Evolutionary conservation across 2,888 invertebrate species (phyloP).

Genomic region (Torymus auratus): DNA sequence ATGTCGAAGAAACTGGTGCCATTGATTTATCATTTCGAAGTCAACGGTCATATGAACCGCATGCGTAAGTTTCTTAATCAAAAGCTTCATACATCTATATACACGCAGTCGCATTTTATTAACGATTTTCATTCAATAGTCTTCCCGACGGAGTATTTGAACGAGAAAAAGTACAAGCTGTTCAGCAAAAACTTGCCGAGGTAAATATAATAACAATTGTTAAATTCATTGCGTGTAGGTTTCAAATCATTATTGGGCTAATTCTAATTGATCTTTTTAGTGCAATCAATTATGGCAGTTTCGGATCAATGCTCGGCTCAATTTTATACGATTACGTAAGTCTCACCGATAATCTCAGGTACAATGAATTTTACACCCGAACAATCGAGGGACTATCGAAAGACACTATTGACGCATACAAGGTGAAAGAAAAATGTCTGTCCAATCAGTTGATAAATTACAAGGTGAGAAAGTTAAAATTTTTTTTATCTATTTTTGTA

Average conservation of each 20-base stretch:
- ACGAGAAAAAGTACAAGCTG: slow-evolving; percentile 52
- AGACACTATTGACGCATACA: slow-evolving; percentile 51
- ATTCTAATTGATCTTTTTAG: slow-evolving; percentile 17
- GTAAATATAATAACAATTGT: slow-evolving; percentile 11
- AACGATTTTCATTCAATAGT: slow-evolving; percentile 6
- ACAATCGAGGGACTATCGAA: slow-evolving; percentile 46
- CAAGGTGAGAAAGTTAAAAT: slow-evolving; percentile 24
- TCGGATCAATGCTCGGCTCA: slow-evolving; percentile 55
- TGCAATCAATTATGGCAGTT: slow-evolving; percentile 54
- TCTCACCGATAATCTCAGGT: slow-evolving; percentile 53
- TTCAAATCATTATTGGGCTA: neutral
- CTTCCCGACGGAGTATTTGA: slow-evolving; percentile 49
- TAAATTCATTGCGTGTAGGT: neutral
- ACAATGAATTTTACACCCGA: slow-evolving; percentile 49
- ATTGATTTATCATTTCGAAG: slow-evolving; percentile 53
- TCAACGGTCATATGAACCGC: slow-evolving; percentile 45
- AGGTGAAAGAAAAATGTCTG: slow-evolving; percentile 53
- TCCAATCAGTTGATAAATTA: slow-evolving; percentile 51
- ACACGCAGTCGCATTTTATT: neutral
- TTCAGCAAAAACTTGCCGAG: slow-evolving; percentile 50
- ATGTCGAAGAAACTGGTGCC: slow-evolving; percentile 52
- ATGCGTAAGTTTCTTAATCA: slow-evolving; percentile 39
- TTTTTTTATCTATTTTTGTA: too few relatives aligned
- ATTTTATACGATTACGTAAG: slow-evolving; percentile 56
- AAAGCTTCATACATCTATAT: neutral